These are phyloP conservation scores for Selenia dentaria DNA, from an alignment of 2,888 invertebrate genomes.

Conservation along the genomic window DNA sequence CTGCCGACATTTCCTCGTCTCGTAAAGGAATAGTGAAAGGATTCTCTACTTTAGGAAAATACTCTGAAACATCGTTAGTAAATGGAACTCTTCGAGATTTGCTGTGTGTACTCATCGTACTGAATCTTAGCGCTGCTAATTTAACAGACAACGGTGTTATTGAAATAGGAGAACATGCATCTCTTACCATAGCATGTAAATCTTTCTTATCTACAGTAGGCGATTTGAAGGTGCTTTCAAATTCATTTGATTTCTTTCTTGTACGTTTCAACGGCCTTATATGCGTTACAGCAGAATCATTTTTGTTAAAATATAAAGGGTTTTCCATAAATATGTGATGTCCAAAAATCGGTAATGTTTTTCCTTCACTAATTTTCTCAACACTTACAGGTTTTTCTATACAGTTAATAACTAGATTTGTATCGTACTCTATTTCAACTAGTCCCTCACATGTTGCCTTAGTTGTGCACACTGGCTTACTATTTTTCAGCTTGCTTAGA, in stretches of 20 bases:
- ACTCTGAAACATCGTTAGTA: conserved; percentile 74
- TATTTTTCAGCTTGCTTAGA: conserved; percentile 46
- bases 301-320: conserved; percentile 78
- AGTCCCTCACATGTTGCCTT: conserved; percentile 76
- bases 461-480: conserved; percentile 63
- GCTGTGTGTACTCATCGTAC: conserved; percentile 73
- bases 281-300: conserved; percentile 57
- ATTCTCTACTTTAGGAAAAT: conserved; percentile 78
- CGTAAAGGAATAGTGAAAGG: conserved; percentile 65
- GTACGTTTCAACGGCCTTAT: conserved; percentile 72
- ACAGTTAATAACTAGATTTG: conserved; percentile 71
- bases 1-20: conserved; percentile 76
- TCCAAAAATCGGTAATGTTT: conserved; percentile 78
- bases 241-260: conserved; percentile 75
- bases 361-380: conserved; percentile 58
- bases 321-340: conserved; percentile 77
- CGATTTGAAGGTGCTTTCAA: conserved; percentile 75
- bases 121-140: conserved; percentile 84
- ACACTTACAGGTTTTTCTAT: conserved; percentile 63
- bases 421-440: conserved; percentile 84
- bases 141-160: conserved; percentile 86
- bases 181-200: conserved; percentile 66
- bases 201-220: conserved; percentile 75
- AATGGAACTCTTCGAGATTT: conserved; percentile 59
- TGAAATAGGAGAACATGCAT: conserved; percentile 76